These are phyloP conservation scores for Idaea biselata DNA, from an alignment of 2,888 invertebrate species.

Conservation along the genomic window DNA sequence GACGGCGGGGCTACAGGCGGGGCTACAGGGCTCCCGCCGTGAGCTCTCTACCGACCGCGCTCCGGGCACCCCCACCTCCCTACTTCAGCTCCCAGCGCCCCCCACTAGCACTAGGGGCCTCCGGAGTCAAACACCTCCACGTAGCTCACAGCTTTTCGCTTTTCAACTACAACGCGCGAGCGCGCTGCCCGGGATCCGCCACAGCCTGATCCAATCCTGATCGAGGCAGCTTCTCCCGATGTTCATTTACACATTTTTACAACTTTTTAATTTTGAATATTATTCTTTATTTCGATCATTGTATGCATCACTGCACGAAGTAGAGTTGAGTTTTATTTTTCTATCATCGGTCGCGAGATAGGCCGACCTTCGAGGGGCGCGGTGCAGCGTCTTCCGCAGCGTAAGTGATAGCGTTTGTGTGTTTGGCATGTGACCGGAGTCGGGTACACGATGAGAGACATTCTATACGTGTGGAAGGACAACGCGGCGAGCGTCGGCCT, in stretches of 20 bases:
- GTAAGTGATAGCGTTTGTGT: conserved; percentile 65
- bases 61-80: conserved; percentile 20
- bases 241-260: background rate
- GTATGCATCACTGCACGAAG: conserved; percentile 18
- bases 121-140: background rate
- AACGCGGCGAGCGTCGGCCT: conserved; percentile 93
- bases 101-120: conserved; percentile 2
- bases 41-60: conserved; percentile 24
- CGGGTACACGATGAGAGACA: conserved; percentile 95
- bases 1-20: conserved; percentile 6
- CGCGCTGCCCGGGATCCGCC: conserved; percentile 13
- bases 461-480: conserved; percentile 95
- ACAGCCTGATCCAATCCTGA: conserved; percentile 12
- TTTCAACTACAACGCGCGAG: conserved; percentile 4
- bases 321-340: conserved; percentile 31
- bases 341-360: conserved; percentile 26
- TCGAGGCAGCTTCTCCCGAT: conserved; percentile 9
- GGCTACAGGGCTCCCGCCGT: conserved; percentile 27
- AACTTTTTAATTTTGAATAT: background rate
- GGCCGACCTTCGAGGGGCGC: conserved; percentile 14
- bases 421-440: conserved; percentile 82
- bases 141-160: conserved; percentile 1
- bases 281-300: background rate
- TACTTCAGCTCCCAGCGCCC: conserved; percentile 4
- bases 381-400: conserved; percentile 31